phyloP scores from a whole-genome alignment of 2,797 vertebrate genomes.

The Steatocranus sp. region DNA sequence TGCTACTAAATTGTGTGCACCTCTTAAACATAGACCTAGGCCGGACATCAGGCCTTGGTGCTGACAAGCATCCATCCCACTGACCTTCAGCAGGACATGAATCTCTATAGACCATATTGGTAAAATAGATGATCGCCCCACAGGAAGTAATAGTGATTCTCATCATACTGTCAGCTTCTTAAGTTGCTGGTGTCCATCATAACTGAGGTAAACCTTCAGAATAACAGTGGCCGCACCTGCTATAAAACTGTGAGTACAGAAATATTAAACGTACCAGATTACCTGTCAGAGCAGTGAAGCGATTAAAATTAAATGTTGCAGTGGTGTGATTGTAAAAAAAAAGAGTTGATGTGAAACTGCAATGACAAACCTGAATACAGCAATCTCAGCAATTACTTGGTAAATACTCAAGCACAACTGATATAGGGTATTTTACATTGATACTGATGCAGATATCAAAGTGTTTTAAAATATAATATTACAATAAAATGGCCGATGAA shows the following conservation, averaged over 20 bases:
- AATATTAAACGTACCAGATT: neutral
- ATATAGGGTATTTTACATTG: neutral
- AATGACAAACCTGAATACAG: neutral
- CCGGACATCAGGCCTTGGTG: neutral
- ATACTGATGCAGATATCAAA: neutral
- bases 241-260: neutral
- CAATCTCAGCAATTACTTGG: neutral
- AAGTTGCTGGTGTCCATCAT: neutral
- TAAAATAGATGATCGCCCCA: neutral
- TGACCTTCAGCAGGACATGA: slow-evolving; percentile 39
- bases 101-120: neutral
- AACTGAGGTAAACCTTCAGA: neutral
- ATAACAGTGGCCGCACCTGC: neutral
- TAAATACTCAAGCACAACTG: too few species aligned
- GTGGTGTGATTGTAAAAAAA: neutral
- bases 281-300: neutral
- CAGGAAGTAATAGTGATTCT: neutral
- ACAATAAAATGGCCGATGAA: neutral
- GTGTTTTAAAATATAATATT: neutral
- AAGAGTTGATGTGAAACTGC: neutral
- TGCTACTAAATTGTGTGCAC: slow-evolving; percentile 26
- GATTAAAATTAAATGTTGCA: neutral
- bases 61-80: slow-evolving; percentile 25
- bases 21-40: slow-evolving; percentile 10
- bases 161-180: slow-evolving; percentile 7